Evolutionary conservation across 1,140 invertebrate genomes (phyloP), one percentile per base, ranked within the genome.

Genomic region (Vanessa atalanta): DNA sequence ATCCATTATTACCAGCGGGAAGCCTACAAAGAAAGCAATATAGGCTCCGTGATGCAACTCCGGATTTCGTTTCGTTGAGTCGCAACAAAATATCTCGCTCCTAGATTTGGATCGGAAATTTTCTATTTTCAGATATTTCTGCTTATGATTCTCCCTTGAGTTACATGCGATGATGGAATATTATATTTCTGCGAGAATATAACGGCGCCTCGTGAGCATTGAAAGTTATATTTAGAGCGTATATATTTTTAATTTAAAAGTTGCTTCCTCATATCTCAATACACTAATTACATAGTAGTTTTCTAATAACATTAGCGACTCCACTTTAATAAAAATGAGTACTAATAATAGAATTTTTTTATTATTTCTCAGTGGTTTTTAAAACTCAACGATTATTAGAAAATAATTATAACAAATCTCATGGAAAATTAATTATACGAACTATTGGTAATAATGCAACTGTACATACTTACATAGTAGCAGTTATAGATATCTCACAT

Each of bases 111-210:
- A 79, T 76, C 69, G 68, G 70, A 81, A 73, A 81, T 83, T 82
- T 85, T 82, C 76, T 73, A 85, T 82, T 84, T 83, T 76, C 67
- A 79, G 78, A 79, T 78, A 80, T 79, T 77, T 79, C 78, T 79
- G 71, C 72, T 81, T 81, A 81, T 80, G 77, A 79, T 79, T 79
- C 76, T 79, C 75, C 67, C 70, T 67, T 73, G 73, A 73, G 79
- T 74, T 76, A 74, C 73, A 81, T 75, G 72, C 65, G 76, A 68
- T 79, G 73, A 80, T 80, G 64, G 73, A 79, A 80, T 81, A 77
- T 75, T 73, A 75, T 68, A 73, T 77, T 75, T 43, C 47, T 70
- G n/a, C n/a, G 47, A 64, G 48, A 66, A 77, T 70, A 73, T 63
- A 70, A 16, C 16, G 14, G 13, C 15, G 23, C 14, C 13, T 61